Evolutionary conservation across 2,888 invertebrate genomes (phyloP).

Genomic region (Aricia artaxerxes): DNA sequence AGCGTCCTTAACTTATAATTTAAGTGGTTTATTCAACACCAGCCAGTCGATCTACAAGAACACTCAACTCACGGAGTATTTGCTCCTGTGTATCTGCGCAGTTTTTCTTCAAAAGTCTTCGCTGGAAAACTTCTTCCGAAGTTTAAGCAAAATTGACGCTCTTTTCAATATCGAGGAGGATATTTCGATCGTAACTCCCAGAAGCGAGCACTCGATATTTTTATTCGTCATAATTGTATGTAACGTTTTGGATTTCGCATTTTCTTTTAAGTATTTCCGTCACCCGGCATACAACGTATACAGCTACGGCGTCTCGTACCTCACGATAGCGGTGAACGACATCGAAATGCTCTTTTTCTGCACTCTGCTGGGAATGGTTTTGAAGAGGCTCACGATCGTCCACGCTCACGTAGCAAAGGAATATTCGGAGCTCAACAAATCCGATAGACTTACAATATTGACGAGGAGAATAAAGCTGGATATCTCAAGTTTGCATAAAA

Average conservation of each 20-base stretch:
- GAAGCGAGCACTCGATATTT: not conserved
- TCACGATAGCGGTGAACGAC: not conserved
- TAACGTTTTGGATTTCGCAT: not conserved
- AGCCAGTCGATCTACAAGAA: conserved; percentile 18
- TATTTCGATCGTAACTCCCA: not conserved
- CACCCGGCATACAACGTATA: conserved; percentile 1
- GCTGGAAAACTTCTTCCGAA: not conserved
- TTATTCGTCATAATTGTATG: not conserved
- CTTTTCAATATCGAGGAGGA: not conserved
- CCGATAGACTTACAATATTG: conserved; percentile 1
- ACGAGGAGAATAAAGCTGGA: not conserved
- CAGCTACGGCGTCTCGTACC: not conserved
- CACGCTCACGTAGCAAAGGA: conserved; percentile 6
- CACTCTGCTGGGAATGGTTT: not conserved
- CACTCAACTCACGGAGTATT: not conserved
- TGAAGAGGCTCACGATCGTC: not conserved
- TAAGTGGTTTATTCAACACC: not conserved
- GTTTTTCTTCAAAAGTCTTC: conserved; percentile 5
- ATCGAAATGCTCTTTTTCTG: conserved; percentile 1
- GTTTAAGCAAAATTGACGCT: conserved; percentile 10
- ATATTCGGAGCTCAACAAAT: not conserved
- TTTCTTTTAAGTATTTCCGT: not conserved
- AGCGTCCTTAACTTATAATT: not conserved
- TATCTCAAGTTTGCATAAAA: not conserved
- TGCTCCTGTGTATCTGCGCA: not conserved